These are phyloP conservation scores for Bombus confusus DNA, from an alignment of 1,140 invertebrate genomes.

Conservation along the genomic window DNA sequence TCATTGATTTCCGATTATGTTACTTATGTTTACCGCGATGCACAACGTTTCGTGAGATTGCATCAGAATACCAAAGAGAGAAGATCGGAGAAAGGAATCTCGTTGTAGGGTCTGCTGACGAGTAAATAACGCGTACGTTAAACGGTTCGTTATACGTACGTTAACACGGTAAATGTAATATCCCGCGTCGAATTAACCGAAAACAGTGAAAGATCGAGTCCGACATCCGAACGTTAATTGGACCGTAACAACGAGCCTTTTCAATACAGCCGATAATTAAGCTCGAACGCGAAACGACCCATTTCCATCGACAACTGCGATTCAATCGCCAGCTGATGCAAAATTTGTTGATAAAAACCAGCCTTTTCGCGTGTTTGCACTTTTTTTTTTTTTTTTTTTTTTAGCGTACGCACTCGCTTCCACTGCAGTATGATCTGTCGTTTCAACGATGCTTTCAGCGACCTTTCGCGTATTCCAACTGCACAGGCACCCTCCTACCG, in stretches of 20 bases:
- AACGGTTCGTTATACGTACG: not conserved
- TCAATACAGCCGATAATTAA: conserved; percentile 27
- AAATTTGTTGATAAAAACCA: not conserved
- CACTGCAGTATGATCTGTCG: not conserved
- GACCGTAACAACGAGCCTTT: conserved; percentile 46
- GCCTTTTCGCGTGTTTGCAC: not conserved
- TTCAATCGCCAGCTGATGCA: not conserved
- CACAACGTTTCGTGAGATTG: not conserved
- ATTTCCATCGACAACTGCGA: conserved; percentile 17
- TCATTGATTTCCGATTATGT: not conserved
- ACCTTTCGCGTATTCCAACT: not conserved
- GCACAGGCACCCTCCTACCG: not conserved
- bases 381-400: too few relatives aligned
- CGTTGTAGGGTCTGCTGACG: not conserved
- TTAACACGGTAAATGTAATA: not conserved
- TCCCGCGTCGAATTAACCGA: not conserved
- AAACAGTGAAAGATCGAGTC: not conserved
- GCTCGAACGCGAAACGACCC: conserved; percentile 6
- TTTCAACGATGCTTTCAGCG: not conserved
- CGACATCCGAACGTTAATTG: conserved; percentile 49
- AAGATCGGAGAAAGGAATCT: not conserved
- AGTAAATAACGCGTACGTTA: not conserved
- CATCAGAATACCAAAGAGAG: not conserved
- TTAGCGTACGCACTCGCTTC: not conserved
- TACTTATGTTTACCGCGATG: not conserved